These are phyloP conservation scores for Trilocha varians DNA, from an alignment of 2,888 invertebrate species.

Conservation along the genomic window DNA sequence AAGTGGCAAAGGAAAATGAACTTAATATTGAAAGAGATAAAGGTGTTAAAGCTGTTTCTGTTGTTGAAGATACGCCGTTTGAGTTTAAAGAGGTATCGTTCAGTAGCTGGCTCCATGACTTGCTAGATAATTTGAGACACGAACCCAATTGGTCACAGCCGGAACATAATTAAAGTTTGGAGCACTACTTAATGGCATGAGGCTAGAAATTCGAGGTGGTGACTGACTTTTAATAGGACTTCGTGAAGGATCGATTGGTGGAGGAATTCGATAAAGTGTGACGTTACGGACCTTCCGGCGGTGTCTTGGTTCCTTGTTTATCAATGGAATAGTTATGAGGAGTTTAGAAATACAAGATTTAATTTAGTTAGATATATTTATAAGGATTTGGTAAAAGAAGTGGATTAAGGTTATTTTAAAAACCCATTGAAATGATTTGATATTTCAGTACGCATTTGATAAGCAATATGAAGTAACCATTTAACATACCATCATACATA, in stretches of 20 bases:
- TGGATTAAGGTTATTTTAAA: no score
- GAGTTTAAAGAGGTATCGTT: constrained; percentile 38
- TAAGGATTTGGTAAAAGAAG: no score
- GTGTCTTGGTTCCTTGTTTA: neutral
- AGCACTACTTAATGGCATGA: constrained; percentile 69
- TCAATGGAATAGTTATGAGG: no score
- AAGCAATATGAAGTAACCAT: no score
- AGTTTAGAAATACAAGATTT: no score
- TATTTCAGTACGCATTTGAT: no score
- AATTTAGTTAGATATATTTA: no score
- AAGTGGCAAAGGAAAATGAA: constrained; percentile 31
- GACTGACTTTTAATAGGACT: constrained; percentile 67
- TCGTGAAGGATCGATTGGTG: constrained; percentile 59
- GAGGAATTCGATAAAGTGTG: constrained; percentile 55
- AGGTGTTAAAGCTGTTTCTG: constrained; percentile 25
- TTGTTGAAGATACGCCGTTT: constrained; percentile 18
- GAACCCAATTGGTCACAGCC: constrained; percentile 72
- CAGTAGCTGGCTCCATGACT: constrained; percentile 73
- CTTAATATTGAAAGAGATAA: constrained; percentile 32
- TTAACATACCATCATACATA: no score
- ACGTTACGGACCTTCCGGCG: constrained; percentile 9
- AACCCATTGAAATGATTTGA: no score
- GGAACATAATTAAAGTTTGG: constrained; percentile 73
- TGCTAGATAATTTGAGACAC: constrained; percentile 66
- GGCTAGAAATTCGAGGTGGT: constrained; percentile 64